Conservation (phyloP, 37 sponge, comb jelly and placozoan species). For the Bolinopsis microptera region DNA sequence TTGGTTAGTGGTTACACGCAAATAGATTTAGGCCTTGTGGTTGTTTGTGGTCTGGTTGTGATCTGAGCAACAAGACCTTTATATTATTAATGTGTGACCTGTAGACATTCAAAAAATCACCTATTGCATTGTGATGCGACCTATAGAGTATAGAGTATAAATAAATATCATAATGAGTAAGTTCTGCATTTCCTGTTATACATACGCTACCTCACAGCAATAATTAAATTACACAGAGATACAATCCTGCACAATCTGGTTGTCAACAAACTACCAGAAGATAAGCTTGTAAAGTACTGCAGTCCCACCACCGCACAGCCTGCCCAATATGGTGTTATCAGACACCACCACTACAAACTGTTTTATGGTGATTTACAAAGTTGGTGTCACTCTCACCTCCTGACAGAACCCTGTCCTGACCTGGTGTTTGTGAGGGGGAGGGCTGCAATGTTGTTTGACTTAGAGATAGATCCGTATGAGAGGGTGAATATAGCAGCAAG, state of each 20-base stretch:
- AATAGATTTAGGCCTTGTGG: no score
- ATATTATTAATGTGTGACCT: no score
- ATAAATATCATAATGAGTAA: neutral
- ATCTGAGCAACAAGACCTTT: no score
- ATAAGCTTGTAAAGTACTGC: neutral
- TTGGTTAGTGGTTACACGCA: no score
- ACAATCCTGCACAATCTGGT: slow-evolving; percentile 42
- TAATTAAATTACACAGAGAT: neutral
- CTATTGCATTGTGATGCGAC: no score
- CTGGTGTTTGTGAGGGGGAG: neutral
- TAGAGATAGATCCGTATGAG: neutral
- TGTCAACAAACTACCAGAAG: neutral
- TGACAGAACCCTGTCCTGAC: neutral
- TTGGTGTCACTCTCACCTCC: neutral
- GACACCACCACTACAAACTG: slow-evolving; percentile 35
- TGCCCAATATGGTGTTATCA: neutral
- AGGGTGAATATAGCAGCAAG: neutral
- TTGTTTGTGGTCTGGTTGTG: no score
- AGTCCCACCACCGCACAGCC: neutral
- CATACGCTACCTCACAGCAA: no score
- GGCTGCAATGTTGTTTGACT: neutral
- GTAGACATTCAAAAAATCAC: no score
- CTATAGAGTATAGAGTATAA: no score
- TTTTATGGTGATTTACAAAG: neutral
- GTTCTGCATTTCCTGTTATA: neutral